phyloP scores from a whole-genome alignment of 2,797 vertebrate genomes.

The Perdix hodgsoniae region DNA sequence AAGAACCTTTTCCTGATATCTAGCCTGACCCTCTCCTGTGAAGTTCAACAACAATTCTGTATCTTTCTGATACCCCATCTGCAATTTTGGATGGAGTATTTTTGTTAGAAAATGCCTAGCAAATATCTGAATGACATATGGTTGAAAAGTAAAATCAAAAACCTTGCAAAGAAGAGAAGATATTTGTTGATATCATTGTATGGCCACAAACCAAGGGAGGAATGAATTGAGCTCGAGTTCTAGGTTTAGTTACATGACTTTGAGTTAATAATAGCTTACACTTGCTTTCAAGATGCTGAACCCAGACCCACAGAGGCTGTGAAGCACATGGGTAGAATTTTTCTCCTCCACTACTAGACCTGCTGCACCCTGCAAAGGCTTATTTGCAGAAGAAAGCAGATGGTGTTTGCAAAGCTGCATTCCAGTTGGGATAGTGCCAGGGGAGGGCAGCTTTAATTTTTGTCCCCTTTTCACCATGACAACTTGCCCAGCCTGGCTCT shows the following conservation, averaged over 20 bases:
- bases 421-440: slow-evolving; percentile 61
- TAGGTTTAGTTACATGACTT: neutral
- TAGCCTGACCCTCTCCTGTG: too few relatives aligned
- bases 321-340: neutral
- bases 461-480: slow-evolving; percentile 45
- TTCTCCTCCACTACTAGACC: neutral
- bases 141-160: neutral
- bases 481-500: slow-evolving; percentile 17
- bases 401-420: slow-evolving; percentile 45
- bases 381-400: slow-evolving; percentile 53
- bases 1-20: too few relatives aligned
- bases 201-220: neutral
- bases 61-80: neutral
- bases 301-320: neutral
- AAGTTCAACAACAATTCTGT: neutral
- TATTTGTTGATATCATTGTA: neutral
- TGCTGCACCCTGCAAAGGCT: neutral
- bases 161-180: neutral
- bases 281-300: neutral
- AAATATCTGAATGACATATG: neutral
- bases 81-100: neutral
- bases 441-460: slow-evolving; percentile 50
- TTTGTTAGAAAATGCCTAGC: neutral
- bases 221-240: fast-evolving
- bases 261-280: neutral